phyloP scores from a whole-genome alignment of 2,888 invertebrate genomes.

The Pristionchus mayeri region DNA sequence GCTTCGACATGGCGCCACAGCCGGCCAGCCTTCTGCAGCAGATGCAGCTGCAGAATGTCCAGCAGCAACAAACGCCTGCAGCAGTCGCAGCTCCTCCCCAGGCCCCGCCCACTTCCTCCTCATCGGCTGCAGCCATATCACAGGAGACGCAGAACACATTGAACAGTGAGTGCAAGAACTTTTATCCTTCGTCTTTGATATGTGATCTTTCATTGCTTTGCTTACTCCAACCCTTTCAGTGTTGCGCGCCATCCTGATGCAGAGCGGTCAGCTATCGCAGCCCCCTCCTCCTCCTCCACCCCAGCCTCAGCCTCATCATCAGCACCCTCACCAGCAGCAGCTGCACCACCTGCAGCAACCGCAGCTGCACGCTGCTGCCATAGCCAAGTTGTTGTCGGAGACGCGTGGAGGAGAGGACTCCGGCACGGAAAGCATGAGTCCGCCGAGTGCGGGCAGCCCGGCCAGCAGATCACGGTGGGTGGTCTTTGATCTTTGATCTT shows the following conservation, averaged over 20 bases:
- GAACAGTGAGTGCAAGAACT: constrained; percentile 3
- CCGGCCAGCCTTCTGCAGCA: neutral
- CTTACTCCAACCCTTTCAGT: too few species aligned
- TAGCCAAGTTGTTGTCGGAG: neutral
- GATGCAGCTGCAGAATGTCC: neutral
- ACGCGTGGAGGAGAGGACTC: neutral
- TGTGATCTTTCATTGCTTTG: too few species aligned
- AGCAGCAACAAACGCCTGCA: neutral
- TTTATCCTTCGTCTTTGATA: too few species aligned
- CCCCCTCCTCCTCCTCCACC: neutral
- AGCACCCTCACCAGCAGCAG: neutral
- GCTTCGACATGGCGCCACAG: constrained; percentile 4
- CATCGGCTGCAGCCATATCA: neutral
- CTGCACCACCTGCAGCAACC: neutral
- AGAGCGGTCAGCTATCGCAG: neutral
- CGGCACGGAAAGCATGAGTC: constrained; percentile 45
- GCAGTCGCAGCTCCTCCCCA: neutral
- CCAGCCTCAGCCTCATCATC: neutral
- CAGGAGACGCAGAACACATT: neutral
- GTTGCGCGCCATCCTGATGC: neutral
- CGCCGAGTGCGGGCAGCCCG: neutral
- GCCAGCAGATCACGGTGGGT: neutral
- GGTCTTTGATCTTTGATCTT: neutral
- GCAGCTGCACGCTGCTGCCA: neutral
- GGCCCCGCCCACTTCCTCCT: neutral